A percentile compares a stretch with the other conserved stretches of the same genome.
Evolutionary conservation across 2,888 invertebrate species (phyloP).

Genomic region (Agonopterix arenella): DNA sequence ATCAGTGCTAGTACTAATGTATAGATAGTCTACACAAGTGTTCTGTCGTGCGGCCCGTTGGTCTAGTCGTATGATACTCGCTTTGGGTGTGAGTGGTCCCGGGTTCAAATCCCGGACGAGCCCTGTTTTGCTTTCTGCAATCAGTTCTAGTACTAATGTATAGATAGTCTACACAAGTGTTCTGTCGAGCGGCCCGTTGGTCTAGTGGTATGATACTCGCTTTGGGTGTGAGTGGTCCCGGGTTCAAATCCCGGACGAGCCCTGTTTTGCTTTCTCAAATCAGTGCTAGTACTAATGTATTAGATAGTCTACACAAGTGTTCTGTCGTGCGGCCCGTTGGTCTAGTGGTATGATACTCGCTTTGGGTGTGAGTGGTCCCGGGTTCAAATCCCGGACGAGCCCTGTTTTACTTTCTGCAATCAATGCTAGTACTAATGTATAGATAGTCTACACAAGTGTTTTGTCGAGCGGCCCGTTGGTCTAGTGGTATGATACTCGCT

Average conservation of each 20-base stretch:
- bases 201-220: constrained; percentile 55
- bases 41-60: too few relatives aligned
- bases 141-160: not conserved
- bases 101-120: constrained; percentile 63
- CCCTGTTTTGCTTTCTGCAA: constrained; percentile 16
- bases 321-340: too few relatives aligned
- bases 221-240: constrained; percentile 63
- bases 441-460: too few relatives aligned
- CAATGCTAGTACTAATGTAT: not conserved
- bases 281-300: not conserved
- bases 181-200: constrained; percentile 42
- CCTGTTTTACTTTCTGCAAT: not conserved
- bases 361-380: too few relatives aligned
- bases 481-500: too few relatives aligned
- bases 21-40: too few relatives aligned
- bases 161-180: too few relatives aligned
- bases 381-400: not conserved
- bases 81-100: constrained; percentile 61
- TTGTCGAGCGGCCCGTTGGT: too few relatives aligned
- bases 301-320: too few relatives aligned
- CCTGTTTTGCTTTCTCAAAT: constrained; percentile 15
- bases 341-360: too few relatives aligned
- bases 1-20: not conserved
- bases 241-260: constrained; percentile 61
- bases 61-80: constrained; percentile 57